Evolutionary conservation across 2,888 invertebrate species (phyloP).

Genomic region (Polydrusus tereticollis): DNA sequence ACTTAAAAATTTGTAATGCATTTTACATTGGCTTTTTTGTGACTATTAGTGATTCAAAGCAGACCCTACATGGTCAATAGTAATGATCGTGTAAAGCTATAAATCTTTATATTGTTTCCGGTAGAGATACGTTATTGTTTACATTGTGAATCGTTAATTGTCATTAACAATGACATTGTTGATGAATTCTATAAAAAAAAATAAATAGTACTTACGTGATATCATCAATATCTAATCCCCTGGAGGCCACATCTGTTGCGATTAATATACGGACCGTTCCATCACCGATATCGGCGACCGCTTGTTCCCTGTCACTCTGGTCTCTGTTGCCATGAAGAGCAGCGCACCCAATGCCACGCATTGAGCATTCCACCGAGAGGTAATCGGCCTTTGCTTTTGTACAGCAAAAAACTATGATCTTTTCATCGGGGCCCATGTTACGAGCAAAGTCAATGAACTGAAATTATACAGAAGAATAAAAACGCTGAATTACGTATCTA

Average conservation of each 20-base stretch:
- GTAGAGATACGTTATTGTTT: no score
- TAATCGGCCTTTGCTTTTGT: slow-evolving; percentile 88
- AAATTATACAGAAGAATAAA: slow-evolving; percentile 47
- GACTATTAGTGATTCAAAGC: no score
- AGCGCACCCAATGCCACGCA: slow-evolving; percentile 79
- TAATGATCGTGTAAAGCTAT: no score
- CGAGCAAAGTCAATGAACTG: slow-evolving; percentile 78
- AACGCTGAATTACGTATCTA: no score
- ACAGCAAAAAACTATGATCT: slow-evolving; percentile 92
- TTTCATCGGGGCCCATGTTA: slow-evolving; percentile 81
- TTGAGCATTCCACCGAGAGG: slow-evolving; percentile 82
- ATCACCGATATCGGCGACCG: slow-evolving; percentile 84
- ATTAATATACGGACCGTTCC: slow-evolving; percentile 87
- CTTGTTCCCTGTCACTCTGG: slow-evolving; percentile 80
- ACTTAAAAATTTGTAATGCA: no score
- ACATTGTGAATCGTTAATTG: no score
- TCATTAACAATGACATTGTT: no score
- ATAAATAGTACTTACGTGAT: slow-evolving; percentile 72
- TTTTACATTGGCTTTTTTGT: no score
- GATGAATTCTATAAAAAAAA: slow-evolving; percentile 14
- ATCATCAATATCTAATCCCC: slow-evolving; percentile 93
- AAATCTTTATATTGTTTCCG: no score
- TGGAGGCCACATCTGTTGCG: slow-evolving; percentile 95
- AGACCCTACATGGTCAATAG: no score
- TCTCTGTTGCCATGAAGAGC: slow-evolving; percentile 93